Evolutionary conservation across 2,888 invertebrate genomes (phyloP).

Genomic region (Strigamia maritima): DNA sequence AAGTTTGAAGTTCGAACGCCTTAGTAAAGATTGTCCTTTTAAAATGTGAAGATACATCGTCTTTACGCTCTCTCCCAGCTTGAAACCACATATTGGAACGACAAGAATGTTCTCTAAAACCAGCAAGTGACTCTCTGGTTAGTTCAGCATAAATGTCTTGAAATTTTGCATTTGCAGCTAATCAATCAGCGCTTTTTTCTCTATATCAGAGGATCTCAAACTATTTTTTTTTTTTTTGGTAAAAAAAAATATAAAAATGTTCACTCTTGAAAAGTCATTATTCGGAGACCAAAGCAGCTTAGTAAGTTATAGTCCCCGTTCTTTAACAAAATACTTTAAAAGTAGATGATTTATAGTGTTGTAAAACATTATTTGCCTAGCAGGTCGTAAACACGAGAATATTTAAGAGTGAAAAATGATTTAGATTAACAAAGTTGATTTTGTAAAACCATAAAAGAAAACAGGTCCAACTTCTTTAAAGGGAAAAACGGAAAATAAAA

Average conservation of each 20-base stretch:
- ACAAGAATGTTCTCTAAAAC: not conserved
- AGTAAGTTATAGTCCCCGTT: not conserved
- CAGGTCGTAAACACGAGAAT: not conserved
- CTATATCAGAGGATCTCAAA: too few species aligned
- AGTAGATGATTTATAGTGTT: not conserved
- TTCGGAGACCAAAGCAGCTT: not conserved
- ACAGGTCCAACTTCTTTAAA: not conserved
- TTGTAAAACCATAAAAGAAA: not conserved
- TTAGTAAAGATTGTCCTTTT: too few species aligned
- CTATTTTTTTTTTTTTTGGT: too few species aligned
- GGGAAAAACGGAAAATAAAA: not conserved
- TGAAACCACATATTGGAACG: not conserved
- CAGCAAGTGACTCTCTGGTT: not conserved
- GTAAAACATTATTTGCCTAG: not conserved
- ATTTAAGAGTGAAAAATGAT: not conserved
- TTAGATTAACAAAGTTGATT: not conserved
- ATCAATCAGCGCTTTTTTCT: not conserved
- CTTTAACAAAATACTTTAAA: not conserved
- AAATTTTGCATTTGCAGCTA: not conserved
- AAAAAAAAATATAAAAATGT: too few species aligned
- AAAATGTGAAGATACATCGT: not conserved
- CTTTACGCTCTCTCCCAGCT: not conserved
- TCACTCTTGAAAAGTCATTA: not conserved
- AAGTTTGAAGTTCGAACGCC: too few species aligned
- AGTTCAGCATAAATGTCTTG: not conserved